Evolutionary conservation across 1,140 invertebrate species (phyloP), one percentile per base, ranked within the genome.

Genomic region (Rhagoletis zephyria): DNA sequence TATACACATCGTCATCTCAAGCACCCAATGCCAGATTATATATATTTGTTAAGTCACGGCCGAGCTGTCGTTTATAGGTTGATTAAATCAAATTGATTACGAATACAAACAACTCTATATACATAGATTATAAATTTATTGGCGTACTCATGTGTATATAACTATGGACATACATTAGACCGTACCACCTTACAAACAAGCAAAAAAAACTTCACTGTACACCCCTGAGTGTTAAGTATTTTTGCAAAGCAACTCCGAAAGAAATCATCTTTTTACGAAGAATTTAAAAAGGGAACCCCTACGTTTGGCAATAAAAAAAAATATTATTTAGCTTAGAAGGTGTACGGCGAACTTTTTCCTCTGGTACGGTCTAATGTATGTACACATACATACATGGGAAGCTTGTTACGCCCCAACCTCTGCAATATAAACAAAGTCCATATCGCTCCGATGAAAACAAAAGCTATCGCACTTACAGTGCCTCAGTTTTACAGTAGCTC

Each of bases 341-440:
- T 30, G 30, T 30, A 30, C 30, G 30, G 30, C 30, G 30, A 30
- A 30, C 30, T 30, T 30, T 30, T 30, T 30, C 30, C 30, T 30
- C 30, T 30, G 30, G 30, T 30, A 30, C 30, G 30, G 30, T 30
- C 40, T 45, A 42, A 10, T 10, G 40, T 48, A 7, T 51, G 42
- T n/a, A 0, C 16, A 48, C 42, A 5, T 48, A 74, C 0, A 45
- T 42, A 16, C 42, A 16, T 3, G 40, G 30, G 1, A 56, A 56
- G 51, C 67, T 4, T 81, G n/a, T 56, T 48, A 74, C n/a, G n/a
- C 48, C 45, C 16, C 42, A 56, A 81, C 16, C 51, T 6, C 64
- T 3, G 4, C 45, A 81, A 81, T 56, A 81, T 81, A 56, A 81
- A 81, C 74, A 81, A 81, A 81, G 74, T 81, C 48, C 74, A 81